phyloP scores from a whole-genome alignment of 2,797 vertebrate species.

The Coccyzus lansbergi region DNA sequence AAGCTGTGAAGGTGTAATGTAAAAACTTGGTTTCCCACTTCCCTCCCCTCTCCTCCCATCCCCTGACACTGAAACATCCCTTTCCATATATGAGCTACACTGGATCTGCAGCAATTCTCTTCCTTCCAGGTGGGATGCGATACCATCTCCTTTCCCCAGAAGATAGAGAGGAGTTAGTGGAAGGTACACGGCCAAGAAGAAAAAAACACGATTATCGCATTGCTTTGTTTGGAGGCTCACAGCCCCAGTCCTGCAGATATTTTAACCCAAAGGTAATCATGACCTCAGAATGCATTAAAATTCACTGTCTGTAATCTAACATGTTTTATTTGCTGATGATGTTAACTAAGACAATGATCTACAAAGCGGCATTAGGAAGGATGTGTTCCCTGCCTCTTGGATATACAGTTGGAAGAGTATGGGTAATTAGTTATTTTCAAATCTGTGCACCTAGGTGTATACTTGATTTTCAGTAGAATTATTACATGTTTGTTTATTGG shows the following conservation, averaged over 20 bases:
- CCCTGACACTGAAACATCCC: not conserved
- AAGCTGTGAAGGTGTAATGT: not conserved
- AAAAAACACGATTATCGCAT: conserved; percentile 98
- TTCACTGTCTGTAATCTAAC: conserved; percentile 35
- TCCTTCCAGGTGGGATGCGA: conserved; percentile 91
- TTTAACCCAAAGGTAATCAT: conserved; percentile 95
- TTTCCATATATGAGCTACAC: not conserved
- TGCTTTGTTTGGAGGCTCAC: conserved; percentile 95
- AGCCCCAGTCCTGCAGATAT: conserved; percentile 96
- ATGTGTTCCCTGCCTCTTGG: not conserved
- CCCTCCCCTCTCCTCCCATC: not conserved
- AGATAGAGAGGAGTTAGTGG: conserved; percentile 93
- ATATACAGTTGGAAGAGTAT: not conserved
- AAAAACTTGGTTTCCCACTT: not conserved
- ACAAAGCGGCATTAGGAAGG: not conserved
- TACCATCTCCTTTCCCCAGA: conserved; percentile 96
- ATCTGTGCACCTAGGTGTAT: conserved; percentile 6
- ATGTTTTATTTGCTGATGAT: not conserved
- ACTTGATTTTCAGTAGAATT: not conserved
- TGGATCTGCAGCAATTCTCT: conserved; percentile 5
- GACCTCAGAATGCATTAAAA: conserved; percentile 65
- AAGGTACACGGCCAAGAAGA: conserved; percentile 91
- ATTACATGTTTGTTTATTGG: not conserved
- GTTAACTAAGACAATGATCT: not conserved
- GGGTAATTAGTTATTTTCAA: not conserved